Percentiles rank a stretch among this genome's conserved stretches.
phyloP scores from a whole-genome alignment of 2,888 invertebrate genomes.

The Dermolepida albohirtum region DNA sequence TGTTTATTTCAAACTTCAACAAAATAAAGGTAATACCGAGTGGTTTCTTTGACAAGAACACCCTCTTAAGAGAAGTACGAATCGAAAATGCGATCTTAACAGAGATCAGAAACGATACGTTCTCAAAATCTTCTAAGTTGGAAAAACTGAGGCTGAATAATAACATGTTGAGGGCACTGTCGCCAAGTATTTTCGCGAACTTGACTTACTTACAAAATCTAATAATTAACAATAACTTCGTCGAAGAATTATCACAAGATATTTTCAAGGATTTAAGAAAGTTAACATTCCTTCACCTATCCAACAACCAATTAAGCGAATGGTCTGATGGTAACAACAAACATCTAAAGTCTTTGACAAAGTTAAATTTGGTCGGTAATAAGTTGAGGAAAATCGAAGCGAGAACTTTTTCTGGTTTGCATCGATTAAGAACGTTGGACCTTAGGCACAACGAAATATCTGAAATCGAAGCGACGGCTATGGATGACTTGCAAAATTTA shows the following conservation, averaged over 20 bases:
- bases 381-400: conserved; percentile 11
- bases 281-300: conserved; percentile 27
- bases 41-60: conserved; percentile 19
- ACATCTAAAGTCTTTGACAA: conserved; percentile 23
- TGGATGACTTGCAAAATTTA: conserved; percentile 8
- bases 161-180: conserved; percentile 37
- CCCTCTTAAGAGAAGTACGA: conserved; percentile 4
- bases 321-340: conserved; percentile 7
- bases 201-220: conserved; percentile 34
- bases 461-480: conserved; percentile 23
- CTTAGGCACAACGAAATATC: conserved; percentile 39
- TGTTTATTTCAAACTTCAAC: neutral
- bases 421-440: conserved; percentile 36
- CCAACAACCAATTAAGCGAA: conserved; percentile 14
- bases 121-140: conserved; percentile 28
- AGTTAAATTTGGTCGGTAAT: conserved; percentile 41
- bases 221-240: conserved; percentile 35
- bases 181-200: conserved; percentile 33
- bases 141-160: conserved; percentile 38
- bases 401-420: conserved; percentile 4
- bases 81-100: conserved; percentile 1
- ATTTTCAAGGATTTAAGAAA: conserved; percentile 7
- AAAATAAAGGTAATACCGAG: conserved; percentile 7
- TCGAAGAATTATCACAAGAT: conserved; percentile 3
- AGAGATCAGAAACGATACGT: conserved; percentile 8